A percentile compares a stretch with the other conserved stretches of the same genome.
Evolutionary conservation across 2,888 invertebrate species (phyloP).

Genomic region (Andrena bucephala): DNA sequence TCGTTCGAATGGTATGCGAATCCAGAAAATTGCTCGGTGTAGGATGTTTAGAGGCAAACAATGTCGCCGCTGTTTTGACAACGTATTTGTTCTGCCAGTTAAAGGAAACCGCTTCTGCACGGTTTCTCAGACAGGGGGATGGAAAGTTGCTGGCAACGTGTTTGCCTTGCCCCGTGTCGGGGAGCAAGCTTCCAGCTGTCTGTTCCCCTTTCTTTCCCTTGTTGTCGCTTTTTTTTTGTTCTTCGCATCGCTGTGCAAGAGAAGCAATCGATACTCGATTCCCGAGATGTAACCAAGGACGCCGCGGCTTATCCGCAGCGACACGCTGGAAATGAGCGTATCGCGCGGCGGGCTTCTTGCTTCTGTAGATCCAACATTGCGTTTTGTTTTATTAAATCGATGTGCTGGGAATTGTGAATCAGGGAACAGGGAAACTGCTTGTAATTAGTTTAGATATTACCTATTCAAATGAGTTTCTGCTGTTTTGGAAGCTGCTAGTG

Average conservation of each 20-base stretch:
- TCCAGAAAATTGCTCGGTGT: not conserved
- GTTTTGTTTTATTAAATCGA: not conserved
- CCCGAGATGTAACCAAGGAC: constrained; percentile 68
- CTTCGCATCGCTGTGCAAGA: constrained; percentile 42
- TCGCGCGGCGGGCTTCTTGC: not conserved
- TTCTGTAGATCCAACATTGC: not conserved
- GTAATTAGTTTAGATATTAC: no score
- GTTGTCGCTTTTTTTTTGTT: constrained; percentile 9
- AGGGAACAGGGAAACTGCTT: no score
- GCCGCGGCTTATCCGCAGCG: constrained; percentile 65
- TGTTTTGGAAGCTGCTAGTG: no score
- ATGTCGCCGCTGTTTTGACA: constrained; percentile 5
- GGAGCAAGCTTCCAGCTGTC: not conserved
- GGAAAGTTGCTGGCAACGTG: constrained; percentile 29
- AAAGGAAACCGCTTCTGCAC: not conserved
- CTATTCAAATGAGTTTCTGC: no score
- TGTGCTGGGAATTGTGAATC: not conserved
- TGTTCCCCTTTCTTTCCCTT: constrained; percentile 42
- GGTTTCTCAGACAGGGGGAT: not conserved
- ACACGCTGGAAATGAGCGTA: constrained; percentile 58
- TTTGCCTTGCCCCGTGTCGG: constrained; percentile 19
- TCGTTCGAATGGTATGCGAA: not conserved
- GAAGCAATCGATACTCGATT: constrained; percentile 66
- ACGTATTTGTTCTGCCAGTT: not conserved
- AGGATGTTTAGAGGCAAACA: not conserved